A percentile compares a stretch with the other conserved stretches of the same genome.
phyloP scores from a whole-genome alignment of 2,888 invertebrate species.

The Synergus itoensis region DNA sequence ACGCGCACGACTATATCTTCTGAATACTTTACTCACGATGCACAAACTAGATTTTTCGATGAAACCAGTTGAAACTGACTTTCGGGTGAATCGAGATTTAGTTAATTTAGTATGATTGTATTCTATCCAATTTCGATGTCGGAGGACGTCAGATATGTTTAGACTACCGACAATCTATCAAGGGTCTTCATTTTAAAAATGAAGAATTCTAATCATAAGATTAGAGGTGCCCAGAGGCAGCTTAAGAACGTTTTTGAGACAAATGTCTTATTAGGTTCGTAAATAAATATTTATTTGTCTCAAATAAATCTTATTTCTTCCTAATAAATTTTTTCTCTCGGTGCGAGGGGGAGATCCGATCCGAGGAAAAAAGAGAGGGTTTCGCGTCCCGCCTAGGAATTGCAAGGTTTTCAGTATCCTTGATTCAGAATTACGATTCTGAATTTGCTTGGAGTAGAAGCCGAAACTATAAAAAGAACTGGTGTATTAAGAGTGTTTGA shows the following conservation, averaged over 20 bases:
- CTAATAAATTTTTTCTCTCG: slow-evolving; percentile 35
- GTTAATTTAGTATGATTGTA: too few relatives aligned
- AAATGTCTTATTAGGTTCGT: slow-evolving; percentile 23
- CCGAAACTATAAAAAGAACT: slow-evolving; percentile 37
- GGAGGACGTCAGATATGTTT: slow-evolving; percentile 15
- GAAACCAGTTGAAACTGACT: too few relatives aligned
- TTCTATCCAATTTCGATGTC: not conserved
- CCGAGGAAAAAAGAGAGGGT: slow-evolving; percentile 18
- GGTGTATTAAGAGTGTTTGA: not conserved
- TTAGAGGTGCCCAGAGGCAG: slow-evolving; percentile 26
- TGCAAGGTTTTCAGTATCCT: slow-evolving; percentile 32
- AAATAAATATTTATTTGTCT: slow-evolving; percentile 38
- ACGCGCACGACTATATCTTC: too few relatives aligned
- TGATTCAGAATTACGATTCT: slow-evolving; percentile 32
- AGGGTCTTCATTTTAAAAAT: slow-evolving; percentile 37
- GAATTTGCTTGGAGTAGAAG: slow-evolving; percentile 31
- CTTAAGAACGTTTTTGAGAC: slow-evolving; percentile 18
- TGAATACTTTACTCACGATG: too few relatives aligned
- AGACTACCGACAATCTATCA: slow-evolving; percentile 37
- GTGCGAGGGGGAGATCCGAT: slow-evolving; percentile 15
- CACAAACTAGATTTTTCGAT: too few relatives aligned
- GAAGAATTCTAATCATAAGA: slow-evolving; percentile 30
- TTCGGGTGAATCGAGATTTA: too few relatives aligned
- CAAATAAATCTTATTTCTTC: slow-evolving; percentile 39
- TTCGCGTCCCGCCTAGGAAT: slow-evolving; percentile 42